Evolutionary conservation across 2,797 vertebrate species (phyloP), one percentile per base, ranked within the genome.

Genomic region (Danio kyathit): DNA sequence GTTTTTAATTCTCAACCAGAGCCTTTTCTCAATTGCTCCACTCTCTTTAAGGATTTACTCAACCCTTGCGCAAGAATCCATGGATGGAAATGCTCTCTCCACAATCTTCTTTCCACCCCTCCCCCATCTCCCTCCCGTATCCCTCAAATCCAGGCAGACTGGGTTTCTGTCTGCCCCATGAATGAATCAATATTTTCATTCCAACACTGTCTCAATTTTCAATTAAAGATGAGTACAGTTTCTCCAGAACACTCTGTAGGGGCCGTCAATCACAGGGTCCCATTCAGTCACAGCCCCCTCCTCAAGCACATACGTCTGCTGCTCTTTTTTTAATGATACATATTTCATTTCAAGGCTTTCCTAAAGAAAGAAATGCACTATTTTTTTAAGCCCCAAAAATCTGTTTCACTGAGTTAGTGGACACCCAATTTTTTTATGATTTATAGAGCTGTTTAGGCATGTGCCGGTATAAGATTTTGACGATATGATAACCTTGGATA

Each of bases 141-240:
- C 43, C 76, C 49, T 79, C 75, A 76, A 75, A 79, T 79, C 63
- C 70, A 69, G 9, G 49, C 60, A 56, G 38, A 7, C 17, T 29
- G 10, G 66, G 17, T 29, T 51, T 81, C 21, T 79, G 46, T 63
- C 75, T 70, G 43, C 13, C 72, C 70, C 64, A 71, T 72, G 80
- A 54, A 67, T 87, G 91, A 93, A 95, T 95, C 92, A 94, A 94
- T 94, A 93, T 85, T 89, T 92, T 93, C 88, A 92, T 93, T 92
- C 91, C 87, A 79, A 88, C 87, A 91, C 88, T 89, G 89, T 93
- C 92, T 94, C 92, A 91, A 87, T 92, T 93, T 94, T 93, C 90
- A 93, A 92, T 93, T 91, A 93, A 92, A 84, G 82, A 91, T 89
- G 86, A 86, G 85, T 69, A 81, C 41, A 73, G 61, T 67, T 82